Evolutionary conservation across 2,888 invertebrate species (phyloP).

Genomic region (Cephus nigrinus): DNA sequence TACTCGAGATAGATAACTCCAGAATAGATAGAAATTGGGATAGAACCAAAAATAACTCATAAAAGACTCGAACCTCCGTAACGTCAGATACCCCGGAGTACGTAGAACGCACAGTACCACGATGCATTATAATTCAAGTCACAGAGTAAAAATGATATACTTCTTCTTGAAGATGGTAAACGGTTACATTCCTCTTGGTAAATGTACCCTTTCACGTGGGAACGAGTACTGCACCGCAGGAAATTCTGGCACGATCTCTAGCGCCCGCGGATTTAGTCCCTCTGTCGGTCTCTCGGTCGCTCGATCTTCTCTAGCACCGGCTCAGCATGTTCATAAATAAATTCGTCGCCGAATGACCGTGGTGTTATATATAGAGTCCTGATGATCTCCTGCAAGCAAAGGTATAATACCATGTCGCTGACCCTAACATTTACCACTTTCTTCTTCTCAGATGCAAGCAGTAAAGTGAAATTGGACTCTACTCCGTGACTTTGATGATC

Average conservation of each 20-base stretch:
- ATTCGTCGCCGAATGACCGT: constrained; percentile 7
- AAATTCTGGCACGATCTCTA: background rate
- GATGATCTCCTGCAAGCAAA: background rate
- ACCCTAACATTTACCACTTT: background rate
- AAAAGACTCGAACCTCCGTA: background rate
- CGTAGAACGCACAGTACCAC: background rate
- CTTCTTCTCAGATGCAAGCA: background rate
- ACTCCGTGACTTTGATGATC: background rate
- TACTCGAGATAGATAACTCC: constrained; percentile 21
- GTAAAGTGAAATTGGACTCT: background rate
- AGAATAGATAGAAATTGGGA: constrained; percentile 40
- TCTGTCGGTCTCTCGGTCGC: background rate
- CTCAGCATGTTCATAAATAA: background rate
- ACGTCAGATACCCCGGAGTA: background rate
- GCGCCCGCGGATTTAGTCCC: background rate
- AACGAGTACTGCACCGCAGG: background rate
- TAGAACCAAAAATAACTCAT: constrained; percentile 27
- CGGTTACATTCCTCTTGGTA: background rate
- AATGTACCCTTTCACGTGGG: background rate
- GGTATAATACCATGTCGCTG: background rate
- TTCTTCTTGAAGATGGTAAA: background rate
- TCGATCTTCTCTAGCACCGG: background rate
- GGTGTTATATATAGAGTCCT: background rate
- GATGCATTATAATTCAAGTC: background rate
- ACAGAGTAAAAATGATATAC: background rate